Percentiles rank a stretch among this genome's conserved stretches.
These are phyloP conservation scores for Matsumurasca onukii DNA, from an alignment of 1,140 invertebrate species.

Conservation along the genomic window DNA sequence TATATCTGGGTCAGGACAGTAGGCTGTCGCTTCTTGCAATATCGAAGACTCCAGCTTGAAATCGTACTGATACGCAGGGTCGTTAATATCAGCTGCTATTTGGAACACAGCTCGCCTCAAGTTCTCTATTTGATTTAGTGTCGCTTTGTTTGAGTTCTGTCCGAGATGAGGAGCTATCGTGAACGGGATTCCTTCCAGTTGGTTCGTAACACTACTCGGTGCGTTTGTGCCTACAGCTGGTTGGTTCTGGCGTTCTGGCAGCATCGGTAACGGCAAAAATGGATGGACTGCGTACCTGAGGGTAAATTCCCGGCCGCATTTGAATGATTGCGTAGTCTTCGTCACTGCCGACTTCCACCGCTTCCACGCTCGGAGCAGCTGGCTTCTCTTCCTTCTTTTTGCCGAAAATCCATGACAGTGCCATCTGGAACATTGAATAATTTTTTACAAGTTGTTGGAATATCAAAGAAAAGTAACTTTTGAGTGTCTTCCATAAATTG, in stretches of 20 bases:
- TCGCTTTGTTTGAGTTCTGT: neutral
- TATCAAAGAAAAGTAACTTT: neutral
- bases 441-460: neutral
- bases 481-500: too few species aligned
- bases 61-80: neutral
- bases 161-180: neutral
- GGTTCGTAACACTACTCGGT: neutral
- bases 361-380: neutral
- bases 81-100: slow-evolving; percentile 15
- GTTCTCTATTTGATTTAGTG: neutral
- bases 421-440: neutral
- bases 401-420: slow-evolving; percentile 5
- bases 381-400: slow-evolving; percentile 19
- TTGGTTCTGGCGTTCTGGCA: neutral
- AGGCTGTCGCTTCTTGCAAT: neutral
- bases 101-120: slow-evolving; percentile 3
- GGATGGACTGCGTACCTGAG: neutral
- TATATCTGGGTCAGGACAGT: slow-evolving; percentile 2
- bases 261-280: neutral
- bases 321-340: slow-evolving; percentile 15
- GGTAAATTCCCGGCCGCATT: neutral
- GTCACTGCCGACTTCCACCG: slow-evolving; percentile 9
- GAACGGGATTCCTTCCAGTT: slow-evolving; percentile 7
- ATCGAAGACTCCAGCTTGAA: neutral
- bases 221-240: neutral